Conservation (phyloP, 2,797 vertebrate genomes). For the Sebastes hopkinsi region DNA sequence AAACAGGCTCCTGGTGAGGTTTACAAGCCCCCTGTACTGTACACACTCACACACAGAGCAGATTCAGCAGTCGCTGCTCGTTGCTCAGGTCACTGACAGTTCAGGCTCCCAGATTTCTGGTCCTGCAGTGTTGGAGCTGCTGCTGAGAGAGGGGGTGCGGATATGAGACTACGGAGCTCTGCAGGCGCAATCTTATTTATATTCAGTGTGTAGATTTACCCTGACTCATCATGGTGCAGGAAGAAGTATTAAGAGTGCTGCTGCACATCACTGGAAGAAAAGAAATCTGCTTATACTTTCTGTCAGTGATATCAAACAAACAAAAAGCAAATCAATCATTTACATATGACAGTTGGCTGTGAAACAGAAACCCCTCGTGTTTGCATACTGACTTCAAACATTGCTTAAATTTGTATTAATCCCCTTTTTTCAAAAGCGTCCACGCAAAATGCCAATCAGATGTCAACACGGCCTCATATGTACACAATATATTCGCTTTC, state of each 20-base stretch:
- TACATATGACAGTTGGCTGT: conserved; percentile 31
- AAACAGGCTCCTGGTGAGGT: conserved; percentile 49
- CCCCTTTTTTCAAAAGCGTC: neutral
- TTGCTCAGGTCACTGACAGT: conserved; percentile 56
- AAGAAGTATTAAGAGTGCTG: conserved; percentile 48
- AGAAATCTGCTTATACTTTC: conserved; percentile 17
- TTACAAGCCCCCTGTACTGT: conserved; percentile 21
- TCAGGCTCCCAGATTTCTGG: conserved; percentile 58
- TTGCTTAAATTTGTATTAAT: conserved; percentile 48
- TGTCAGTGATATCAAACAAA: conserved; percentile 13
- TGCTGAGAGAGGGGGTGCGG: conserved; percentile 30
- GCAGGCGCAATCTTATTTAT: conserved; percentile 65
- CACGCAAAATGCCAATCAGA: conserved; percentile 39
- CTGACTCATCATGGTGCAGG: conserved; percentile 65
- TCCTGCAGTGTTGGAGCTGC: conserved; percentile 35
- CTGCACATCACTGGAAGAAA: conserved; percentile 27
- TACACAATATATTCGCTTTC: conserved; percentile 28
- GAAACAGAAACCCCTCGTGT: conserved; percentile 18
- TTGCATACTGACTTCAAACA: conserved; percentile 34
- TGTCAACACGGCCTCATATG: conserved; percentile 28
- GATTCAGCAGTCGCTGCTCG: conserved; percentile 41
- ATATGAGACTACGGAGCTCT: conserved; percentile 38
- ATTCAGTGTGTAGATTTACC: conserved; percentile 69
- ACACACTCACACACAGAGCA: neutral
- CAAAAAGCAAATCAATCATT: conserved; percentile 59